Percentiles rank a stretch among this genome's conserved stretches.
These are phyloP conservation scores for Matsumyia berberina DNA, from an alignment of 2,888 invertebrate genomes.

Conservation along the genomic window DNA sequence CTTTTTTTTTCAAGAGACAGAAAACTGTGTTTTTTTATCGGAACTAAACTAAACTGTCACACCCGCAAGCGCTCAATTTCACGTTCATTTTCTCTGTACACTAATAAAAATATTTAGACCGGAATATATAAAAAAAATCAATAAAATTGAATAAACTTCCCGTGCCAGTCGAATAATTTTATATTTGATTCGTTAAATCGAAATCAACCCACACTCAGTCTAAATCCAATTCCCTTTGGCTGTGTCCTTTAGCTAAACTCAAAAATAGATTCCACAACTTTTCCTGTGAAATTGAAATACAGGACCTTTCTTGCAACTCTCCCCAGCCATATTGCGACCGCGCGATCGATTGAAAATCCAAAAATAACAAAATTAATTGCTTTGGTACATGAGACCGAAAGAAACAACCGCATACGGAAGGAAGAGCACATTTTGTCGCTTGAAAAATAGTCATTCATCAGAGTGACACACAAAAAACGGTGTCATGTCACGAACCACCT, in stretches of 20 bases:
- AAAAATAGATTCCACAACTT: slow-evolving; percentile 5
- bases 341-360: slow-evolving; percentile 16
- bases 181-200: slow-evolving; percentile 15
- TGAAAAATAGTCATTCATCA: slow-evolving; percentile 8
- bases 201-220: slow-evolving; percentile 12
- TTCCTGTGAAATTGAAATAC: background rate
- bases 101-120: too few relatives aligned
- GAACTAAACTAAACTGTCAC: too few relatives aligned
- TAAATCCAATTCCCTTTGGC: slow-evolving; percentile 17
- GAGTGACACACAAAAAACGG: slow-evolving; percentile 16
- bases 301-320: background rate
- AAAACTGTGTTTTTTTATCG: too few relatives aligned
- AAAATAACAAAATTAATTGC: slow-evolving; percentile 40
- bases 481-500: slow-evolving; percentile 47
- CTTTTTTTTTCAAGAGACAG: too few relatives aligned
- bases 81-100: too few relatives aligned
- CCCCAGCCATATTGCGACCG: background rate
- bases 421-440: background rate
- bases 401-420: background rate
- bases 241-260: background rate
- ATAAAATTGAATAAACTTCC: slow-evolving; percentile 14
- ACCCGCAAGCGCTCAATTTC: too few relatives aligned
- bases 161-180: background rate
- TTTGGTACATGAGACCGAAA: slow-evolving; percentile 17
- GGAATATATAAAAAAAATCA: slow-evolving; percentile 3